Evolutionary conservation across 2,113 vertebrate genomes (phyloP).

Genomic region (Perognathus longimembris): DNA sequence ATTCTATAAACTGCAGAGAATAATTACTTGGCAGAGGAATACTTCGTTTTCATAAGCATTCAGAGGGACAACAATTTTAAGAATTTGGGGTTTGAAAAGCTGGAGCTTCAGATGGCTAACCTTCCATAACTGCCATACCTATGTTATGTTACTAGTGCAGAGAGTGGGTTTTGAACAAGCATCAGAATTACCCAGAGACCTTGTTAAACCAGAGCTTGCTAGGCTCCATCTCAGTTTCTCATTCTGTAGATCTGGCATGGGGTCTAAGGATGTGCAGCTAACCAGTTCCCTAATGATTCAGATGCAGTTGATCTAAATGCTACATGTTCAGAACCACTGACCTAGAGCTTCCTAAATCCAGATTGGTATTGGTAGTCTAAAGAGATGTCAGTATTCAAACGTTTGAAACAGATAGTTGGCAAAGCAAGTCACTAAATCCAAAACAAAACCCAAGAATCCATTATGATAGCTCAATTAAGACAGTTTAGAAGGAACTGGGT

Average conservation of each 20-base stretch:
- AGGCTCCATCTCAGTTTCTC: neutral
- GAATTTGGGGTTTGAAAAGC: constrained; percentile 7
- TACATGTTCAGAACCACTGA: neutral
- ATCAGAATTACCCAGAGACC: neutral
- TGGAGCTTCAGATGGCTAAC: neutral
- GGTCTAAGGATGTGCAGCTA: neutral
- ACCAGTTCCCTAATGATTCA: neutral
- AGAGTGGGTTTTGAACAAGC: neutral
- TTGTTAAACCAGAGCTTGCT: neutral
- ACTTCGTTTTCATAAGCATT: neutral
- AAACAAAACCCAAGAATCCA: neutral
- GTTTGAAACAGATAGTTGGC: neutral
- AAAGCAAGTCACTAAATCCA: neutral
- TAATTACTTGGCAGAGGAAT: neutral
- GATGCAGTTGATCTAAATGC: neutral
- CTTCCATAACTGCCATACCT: neutral
- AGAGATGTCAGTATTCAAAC: neutral
- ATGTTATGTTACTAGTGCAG: neutral
- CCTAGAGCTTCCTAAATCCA: neutral
- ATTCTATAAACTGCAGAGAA: neutral
- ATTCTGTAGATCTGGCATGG: neutral
- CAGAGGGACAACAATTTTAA: neutral
- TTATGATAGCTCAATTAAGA: neutral
- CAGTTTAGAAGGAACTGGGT: constrained; percentile 9
- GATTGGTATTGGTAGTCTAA: neutral